phyloP scores from a whole-genome alignment of 1,140 invertebrate genomes.

The Zaprionus nigranus region DNA sequence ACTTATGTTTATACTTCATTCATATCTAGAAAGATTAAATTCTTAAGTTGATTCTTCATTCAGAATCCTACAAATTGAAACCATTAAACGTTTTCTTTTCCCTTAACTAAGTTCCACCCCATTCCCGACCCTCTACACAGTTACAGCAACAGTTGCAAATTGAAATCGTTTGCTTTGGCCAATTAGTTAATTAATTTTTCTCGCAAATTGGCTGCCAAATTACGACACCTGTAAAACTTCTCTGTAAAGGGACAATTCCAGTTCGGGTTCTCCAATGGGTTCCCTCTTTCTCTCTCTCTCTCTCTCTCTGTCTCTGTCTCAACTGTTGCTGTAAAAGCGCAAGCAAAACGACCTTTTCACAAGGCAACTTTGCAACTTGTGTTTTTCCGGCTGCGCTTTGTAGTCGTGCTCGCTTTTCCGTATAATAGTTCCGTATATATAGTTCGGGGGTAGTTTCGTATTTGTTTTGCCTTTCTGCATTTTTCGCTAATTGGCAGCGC shows the following conservation, averaged over 20 bases:
- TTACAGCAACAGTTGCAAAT: background rate
- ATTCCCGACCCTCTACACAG: background rate
- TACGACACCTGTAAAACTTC: slow-evolving; percentile 29
- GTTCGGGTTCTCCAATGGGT: background rate
- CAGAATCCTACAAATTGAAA: background rate
- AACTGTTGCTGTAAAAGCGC: slow-evolving; percentile 17
- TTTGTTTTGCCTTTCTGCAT: slow-evolving; percentile 26
- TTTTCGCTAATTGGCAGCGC: slow-evolving; percentile 47
- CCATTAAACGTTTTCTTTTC: background rate
- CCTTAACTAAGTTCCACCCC: background rate
- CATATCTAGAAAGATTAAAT: no score
- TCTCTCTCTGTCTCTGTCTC: background rate
- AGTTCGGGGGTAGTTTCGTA: slow-evolving; percentile 16
- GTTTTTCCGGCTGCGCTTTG: slow-evolving; percentile 10
- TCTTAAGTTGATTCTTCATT: no score
- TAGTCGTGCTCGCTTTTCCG: background rate
- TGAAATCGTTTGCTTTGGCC: slow-evolving; percentile 18
- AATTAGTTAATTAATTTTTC: slow-evolving; percentile 33
- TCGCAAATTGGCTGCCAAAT: slow-evolving; percentile 31
- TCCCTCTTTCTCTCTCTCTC: background rate
- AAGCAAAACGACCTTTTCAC: slow-evolving; percentile 13
- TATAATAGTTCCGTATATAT: background rate
- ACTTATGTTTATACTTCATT: no score
- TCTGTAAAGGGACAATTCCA: slow-evolving; percentile 12
- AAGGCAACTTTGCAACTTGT: slow-evolving; percentile 12